Conservation (phyloP, 1,140 invertebrate genomes). For the Lepidostoma basale region DNA sequence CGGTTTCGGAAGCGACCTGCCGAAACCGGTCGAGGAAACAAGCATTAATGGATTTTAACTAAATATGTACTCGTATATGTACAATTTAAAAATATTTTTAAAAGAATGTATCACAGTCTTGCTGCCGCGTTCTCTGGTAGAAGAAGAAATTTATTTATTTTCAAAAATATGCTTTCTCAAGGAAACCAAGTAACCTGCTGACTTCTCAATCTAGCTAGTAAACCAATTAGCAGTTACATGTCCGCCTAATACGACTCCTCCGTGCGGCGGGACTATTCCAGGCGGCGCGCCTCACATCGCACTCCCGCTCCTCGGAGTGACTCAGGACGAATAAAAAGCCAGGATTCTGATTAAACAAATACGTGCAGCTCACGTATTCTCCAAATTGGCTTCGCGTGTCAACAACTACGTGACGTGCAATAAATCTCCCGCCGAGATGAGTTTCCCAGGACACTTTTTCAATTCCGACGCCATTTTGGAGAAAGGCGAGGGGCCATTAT, state of each 20-base stretch:
- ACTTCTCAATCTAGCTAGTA: background rate
- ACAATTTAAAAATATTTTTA: too few species aligned
- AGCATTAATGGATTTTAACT: too few species aligned
- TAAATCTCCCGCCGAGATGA: slow-evolving; percentile 23
- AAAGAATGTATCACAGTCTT: too few species aligned
- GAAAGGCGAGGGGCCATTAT: background rate
- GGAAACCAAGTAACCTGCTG: too few species aligned
- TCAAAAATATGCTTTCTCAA: too few species aligned
- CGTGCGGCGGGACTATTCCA: background rate
- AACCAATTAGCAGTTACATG: background rate
- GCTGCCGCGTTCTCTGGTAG: too few species aligned
- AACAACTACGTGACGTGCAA: slow-evolving; percentile 20
- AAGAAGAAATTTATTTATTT: too few species aligned
- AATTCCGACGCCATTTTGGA: slow-evolving; percentile 4
- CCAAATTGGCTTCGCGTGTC: slow-evolving; percentile 18
- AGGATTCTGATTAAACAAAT: slow-evolving; percentile 22
- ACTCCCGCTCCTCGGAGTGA: too few species aligned
- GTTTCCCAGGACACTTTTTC: slow-evolving; percentile 8
- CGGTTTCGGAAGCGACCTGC: too few species aligned
- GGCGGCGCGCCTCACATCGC: too few species aligned
- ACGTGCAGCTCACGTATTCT: slow-evolving; percentile 10
- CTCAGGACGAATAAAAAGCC: slow-evolving; percentile 6
- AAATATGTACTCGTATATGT: too few species aligned
- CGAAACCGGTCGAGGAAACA: too few species aligned
- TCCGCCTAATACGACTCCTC: slow-evolving; percentile 5